Evolutionary conservation across 1,140 invertebrate species (phyloP), one percentile per base, ranked within the genome.

Genomic region (Zaprionus kolodkinae): DNA sequence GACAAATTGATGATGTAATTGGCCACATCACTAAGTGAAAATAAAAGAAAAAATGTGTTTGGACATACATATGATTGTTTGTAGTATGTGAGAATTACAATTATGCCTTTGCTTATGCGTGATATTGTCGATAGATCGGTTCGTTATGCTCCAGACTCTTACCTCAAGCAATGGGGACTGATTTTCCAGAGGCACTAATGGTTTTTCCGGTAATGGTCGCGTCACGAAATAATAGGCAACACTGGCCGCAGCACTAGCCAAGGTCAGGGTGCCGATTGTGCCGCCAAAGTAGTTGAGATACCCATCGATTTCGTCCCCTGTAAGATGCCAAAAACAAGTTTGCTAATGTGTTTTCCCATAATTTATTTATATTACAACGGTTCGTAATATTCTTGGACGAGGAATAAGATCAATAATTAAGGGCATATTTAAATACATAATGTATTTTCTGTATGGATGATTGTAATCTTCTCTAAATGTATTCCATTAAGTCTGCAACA

Each of bases 221-320:
- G 95, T 95, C 77, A 95, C 95, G 81, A 96, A 94, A 92, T 96
- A 96, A 92, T 95, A 96, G 36, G 95, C 95, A 4, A 95, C 94
- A n/a, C 95, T 95, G 6, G 95, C 95, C 12, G 96, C 96, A 45
- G 96, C 94, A 57, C 96, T 96, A 11, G 96, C 96, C 57, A 96
- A 93, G 60, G 96, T 95, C 72, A 96, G 89, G 30, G 95, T 96
- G 33, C 96, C 96, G 30, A 95, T 94, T 6, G 95, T 95, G 3
- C 96, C 96, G 10, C 96, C 96, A 59, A 96, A 94, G 93, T 96
- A 96, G 86, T 95, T 95, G 85, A 96, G 93, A 93, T 96, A 96
- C 79, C 96, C 95, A 89, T 96, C 96, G 91, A 96, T 94, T 88
- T 95, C 95, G 79, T 95, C 95, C 93, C 95, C 95, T 95, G 25